Percentiles rank a stretch among this genome's conserved stretches.
Conservation (phyloP, 2,113 vertebrate species). For the Hippocampus mohnikei region DNA sequence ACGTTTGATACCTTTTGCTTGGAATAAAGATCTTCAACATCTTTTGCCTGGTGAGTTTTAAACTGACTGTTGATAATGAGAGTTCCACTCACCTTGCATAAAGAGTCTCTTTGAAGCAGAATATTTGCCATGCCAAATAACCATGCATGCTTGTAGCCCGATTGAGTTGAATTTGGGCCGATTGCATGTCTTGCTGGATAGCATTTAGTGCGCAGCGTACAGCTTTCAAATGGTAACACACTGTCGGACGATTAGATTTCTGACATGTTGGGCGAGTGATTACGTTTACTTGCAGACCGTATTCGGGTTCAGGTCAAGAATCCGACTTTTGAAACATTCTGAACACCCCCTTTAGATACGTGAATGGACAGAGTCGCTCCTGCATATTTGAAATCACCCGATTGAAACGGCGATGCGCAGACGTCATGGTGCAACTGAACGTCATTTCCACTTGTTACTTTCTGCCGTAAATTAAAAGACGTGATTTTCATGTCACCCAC, state of each 20-base stretch:
- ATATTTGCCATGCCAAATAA: not conserved
- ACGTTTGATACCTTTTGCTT: slow-evolving; percentile 32
- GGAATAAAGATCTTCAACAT: slow-evolving; percentile 18
- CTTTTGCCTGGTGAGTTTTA: slow-evolving; percentile 1
- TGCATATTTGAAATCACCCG: too few species aligned
- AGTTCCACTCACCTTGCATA: not conserved
- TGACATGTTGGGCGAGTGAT: not conserved
- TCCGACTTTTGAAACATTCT: too few species aligned
- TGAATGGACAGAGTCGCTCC: too few species aligned
- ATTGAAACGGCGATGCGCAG: too few species aligned
- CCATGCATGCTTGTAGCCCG: not conserved
- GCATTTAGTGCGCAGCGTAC: not conserved
- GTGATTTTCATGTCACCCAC: too few species aligned
- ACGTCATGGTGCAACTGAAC: too few species aligned
- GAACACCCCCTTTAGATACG: too few species aligned
- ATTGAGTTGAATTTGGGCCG: not conserved
- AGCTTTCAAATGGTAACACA: not conserved
- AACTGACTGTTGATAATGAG: slow-evolving; percentile 17
- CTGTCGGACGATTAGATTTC: not conserved
- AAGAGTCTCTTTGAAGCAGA: slow-evolving; percentile 12
- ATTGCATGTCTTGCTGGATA: not conserved
- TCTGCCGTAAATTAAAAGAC: too few species aligned
- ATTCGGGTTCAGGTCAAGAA: too few species aligned
- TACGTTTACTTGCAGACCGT: too few species aligned
- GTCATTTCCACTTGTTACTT: too few species aligned